phyloP scores from a whole-genome alignment of 2,113 vertebrate species.

The Buteo buteo region DNA sequence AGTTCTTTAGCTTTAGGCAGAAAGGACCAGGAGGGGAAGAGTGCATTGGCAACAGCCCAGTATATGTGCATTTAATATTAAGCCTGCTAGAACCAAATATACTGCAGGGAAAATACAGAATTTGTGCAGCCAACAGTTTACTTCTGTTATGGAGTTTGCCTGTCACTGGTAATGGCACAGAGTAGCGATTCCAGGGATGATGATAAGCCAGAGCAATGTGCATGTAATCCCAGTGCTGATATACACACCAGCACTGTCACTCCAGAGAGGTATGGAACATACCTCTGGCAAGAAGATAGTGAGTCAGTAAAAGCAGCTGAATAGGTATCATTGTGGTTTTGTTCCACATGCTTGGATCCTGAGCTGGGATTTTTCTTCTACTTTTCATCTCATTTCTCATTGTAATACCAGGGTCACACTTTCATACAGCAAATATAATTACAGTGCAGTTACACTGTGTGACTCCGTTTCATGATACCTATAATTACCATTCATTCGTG shows the following conservation, averaged over 20 bases:
- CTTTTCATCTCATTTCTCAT: constrained; percentile 9
- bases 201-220: not conserved
- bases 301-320: not conserved
- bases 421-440: constrained; percentile 38
- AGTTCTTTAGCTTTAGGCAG: not conserved
- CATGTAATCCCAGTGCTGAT: not conserved
- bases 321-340: not conserved
- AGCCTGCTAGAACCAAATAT: not conserved
- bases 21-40: not conserved
- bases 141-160: not conserved
- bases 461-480: constrained; percentile 21
- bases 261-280: not conserved
- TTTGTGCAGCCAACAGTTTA: not conserved
- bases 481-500: constrained; percentile 16
- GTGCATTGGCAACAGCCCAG: not conserved
- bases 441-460: not conserved
- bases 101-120: not conserved
- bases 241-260: not conserved
- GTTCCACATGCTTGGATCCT: not conserved
- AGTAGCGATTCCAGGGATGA: not conserved
- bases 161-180: not conserved
- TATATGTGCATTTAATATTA: not conserved
- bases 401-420: not conserved
- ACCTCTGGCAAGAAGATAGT: not conserved
- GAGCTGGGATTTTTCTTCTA: constrained; percentile 1